Evolutionary conservation across 2,888 invertebrate species (phyloP).

Genomic region (Lutraria lutraria): DNA sequence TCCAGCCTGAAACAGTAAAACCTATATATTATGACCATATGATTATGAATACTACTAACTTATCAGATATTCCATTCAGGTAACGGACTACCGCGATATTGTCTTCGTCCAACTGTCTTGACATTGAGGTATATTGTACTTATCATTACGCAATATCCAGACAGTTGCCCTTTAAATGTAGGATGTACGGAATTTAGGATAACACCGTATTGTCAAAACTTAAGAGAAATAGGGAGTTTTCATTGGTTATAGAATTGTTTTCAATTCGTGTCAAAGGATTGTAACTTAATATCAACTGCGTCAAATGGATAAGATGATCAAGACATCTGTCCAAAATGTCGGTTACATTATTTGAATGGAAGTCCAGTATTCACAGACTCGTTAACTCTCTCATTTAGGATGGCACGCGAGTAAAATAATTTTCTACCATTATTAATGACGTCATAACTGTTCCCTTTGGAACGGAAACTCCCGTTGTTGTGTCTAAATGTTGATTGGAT

Average conservation of each 20-base stretch:
- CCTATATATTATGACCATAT: no score
- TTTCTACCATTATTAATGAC: slow-evolving; percentile 1
- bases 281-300: slow-evolving; percentile 16
- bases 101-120: no score
- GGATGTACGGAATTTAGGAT: slow-evolving; percentile 3
- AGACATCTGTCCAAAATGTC: slow-evolving; percentile 28
- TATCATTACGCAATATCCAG: neutral
- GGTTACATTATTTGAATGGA: slow-evolving; percentile 30
- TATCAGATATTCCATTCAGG: no score
- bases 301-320: slow-evolving; percentile 31
- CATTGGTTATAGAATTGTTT: slow-evolving; percentile 8
- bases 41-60: no score
- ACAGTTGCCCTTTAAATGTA: slow-evolving; percentile 24
- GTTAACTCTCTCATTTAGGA: slow-evolving; percentile 21
- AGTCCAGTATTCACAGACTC: slow-evolving; percentile 25
- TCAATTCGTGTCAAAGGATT: slow-evolving; percentile 29
- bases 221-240: slow-evolving; percentile 23
- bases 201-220: slow-evolving; percentile 31
- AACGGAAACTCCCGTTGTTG: slow-evolving; percentile 22
- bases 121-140: no score
- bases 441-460: neutral
- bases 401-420: slow-evolving; percentile 26
- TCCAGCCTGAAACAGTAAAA: no score
- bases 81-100: no score
- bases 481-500: slow-evolving; percentile 22